A percentile compares a stretch with the other conserved stretches of the same genome.
phyloP scores from a whole-genome alignment of 2,888 invertebrate genomes.

The Galeopsomyia nigrocyanea region DNA sequence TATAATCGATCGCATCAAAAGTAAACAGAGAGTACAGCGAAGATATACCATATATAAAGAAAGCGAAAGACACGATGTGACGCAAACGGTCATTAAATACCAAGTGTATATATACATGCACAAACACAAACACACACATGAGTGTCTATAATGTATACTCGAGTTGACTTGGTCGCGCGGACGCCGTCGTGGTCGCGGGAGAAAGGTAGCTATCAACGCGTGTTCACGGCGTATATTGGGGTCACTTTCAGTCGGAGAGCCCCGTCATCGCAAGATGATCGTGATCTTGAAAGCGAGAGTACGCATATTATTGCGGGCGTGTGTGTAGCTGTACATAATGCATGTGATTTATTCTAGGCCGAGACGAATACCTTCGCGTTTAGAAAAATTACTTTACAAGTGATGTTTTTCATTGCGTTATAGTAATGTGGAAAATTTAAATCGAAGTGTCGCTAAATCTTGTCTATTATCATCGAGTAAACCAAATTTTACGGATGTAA shows the following conservation, averaged over 20 bases:
- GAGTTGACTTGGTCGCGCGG: neutral
- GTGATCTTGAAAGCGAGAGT: slow-evolving; percentile 68
- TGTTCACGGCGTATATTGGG: slow-evolving; percentile 56
- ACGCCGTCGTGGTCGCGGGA: slow-evolving; percentile 51
- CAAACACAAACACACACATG: neutral
- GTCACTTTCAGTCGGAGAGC: slow-evolving; percentile 65
- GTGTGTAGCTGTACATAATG: neutral
- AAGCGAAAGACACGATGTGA: slow-evolving; percentile 17
- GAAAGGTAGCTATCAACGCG: slow-evolving; percentile 59
- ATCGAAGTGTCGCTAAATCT: too few relatives aligned
- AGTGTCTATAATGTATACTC: neutral
- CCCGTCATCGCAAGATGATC: slow-evolving; percentile 58
- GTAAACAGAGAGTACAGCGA: slow-evolving; percentile 1
- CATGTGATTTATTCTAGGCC: too few relatives aligned
- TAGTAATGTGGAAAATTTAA: too few relatives aligned
- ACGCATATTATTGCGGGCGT: slow-evolving; percentile 10
- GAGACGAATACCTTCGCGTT: too few relatives aligned
- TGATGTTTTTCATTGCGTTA: too few relatives aligned
- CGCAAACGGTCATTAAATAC: slow-evolving; percentile 34
- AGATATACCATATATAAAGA: neutral
- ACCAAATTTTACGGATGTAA: too few relatives aligned
- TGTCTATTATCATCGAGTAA: too few relatives aligned
- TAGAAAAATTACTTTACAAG: too few relatives aligned
- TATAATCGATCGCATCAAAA: too few relatives aligned
- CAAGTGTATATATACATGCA: slow-evolving; percentile 12